These are phyloP conservation scores for Parotocinclus haroldoi DNA, from an alignment of 2,797 vertebrate genomes.

Conservation along the genomic window DNA sequence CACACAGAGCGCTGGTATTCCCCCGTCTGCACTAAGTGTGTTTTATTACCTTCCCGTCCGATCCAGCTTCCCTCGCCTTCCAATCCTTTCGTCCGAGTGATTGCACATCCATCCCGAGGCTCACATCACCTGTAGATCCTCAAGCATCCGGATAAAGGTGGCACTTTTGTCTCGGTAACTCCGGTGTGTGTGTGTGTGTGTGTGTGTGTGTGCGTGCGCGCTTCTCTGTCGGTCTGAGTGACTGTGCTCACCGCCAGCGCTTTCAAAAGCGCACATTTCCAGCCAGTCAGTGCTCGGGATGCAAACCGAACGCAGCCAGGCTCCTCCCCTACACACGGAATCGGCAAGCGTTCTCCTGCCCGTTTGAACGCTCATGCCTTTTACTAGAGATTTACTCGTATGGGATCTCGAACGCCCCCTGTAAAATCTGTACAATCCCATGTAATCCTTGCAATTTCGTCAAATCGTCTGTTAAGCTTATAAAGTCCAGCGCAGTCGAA, in stretches of 20 bases:
- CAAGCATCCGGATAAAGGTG: not conserved
- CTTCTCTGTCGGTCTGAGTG: not conserved
- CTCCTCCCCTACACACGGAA: conserved; percentile 10
- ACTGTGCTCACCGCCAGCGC: conserved; percentile 15
- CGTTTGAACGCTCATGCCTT: too few relatives aligned
- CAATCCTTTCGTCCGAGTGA: not conserved
- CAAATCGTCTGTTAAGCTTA: too few relatives aligned
- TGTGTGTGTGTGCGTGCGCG: not conserved
- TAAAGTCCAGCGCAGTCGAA: too few relatives aligned
- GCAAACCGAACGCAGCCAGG: not conserved
- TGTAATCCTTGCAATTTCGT: too few relatives aligned
- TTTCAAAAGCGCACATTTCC: conserved; percentile 1
- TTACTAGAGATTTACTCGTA: too few relatives aligned
- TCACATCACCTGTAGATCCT: conserved; percentile 16
- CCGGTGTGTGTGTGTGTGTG: too few relatives aligned
- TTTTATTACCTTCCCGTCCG: too few relatives aligned
- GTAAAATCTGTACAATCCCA: too few relatives aligned
- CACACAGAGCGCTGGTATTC: too few relatives aligned
- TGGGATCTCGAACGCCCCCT: too few relatives aligned
- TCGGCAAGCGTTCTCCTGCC: too few relatives aligned
- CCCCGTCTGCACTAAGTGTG: not conserved
- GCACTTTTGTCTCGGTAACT: not conserved
- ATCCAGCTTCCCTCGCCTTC: not conserved
- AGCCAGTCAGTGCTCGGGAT: conserved; percentile 6
- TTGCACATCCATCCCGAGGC: not conserved